Evolutionary conservation across 1,140 invertebrate genomes (phyloP).

Genomic region (Hestina assimilis): DNA sequence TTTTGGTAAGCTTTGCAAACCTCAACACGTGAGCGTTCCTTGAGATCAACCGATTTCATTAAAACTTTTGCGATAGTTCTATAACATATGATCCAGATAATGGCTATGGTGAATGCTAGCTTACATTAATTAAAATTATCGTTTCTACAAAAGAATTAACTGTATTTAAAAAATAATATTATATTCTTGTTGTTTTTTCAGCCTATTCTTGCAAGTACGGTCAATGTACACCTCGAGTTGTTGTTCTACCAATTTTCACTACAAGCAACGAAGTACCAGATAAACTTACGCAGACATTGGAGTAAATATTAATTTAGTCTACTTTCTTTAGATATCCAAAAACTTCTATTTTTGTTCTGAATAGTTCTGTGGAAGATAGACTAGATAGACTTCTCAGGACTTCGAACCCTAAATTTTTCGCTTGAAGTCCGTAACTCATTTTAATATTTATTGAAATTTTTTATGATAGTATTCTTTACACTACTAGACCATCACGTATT

Average conservation of each 20-base stretch:
- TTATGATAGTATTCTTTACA: too few species aligned
- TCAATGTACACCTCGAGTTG: slow-evolving; percentile 41
- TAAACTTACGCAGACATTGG: background rate
- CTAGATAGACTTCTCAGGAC: too few species aligned
- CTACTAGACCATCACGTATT: too few species aligned
- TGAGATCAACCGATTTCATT: slow-evolving; percentile 1
- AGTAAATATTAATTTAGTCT: background rate
- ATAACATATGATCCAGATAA: background rate
- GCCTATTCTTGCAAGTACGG: slow-evolving; percentile 13
- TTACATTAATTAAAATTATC: too few species aligned
- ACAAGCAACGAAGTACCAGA: slow-evolving; percentile 42
- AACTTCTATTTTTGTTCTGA: too few species aligned
- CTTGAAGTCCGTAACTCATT: too few species aligned
- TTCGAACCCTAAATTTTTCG: too few species aligned
- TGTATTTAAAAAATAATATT: background rate
- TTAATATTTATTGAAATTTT: too few species aligned
- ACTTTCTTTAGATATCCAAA: too few species aligned
- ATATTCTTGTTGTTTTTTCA: slow-evolving; percentile 13
- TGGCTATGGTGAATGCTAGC: too few species aligned
- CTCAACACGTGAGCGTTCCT: background rate
- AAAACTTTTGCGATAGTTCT: background rate
- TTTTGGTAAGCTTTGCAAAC: background rate
- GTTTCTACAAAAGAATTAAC: too few species aligned
- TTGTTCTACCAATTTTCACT: slow-evolving; percentile 57
- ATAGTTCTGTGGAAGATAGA: too few species aligned